Evolutionary conservation across 2,797 vertebrate genomes (phyloP).

Genomic region (Spizella passerina): DNA sequence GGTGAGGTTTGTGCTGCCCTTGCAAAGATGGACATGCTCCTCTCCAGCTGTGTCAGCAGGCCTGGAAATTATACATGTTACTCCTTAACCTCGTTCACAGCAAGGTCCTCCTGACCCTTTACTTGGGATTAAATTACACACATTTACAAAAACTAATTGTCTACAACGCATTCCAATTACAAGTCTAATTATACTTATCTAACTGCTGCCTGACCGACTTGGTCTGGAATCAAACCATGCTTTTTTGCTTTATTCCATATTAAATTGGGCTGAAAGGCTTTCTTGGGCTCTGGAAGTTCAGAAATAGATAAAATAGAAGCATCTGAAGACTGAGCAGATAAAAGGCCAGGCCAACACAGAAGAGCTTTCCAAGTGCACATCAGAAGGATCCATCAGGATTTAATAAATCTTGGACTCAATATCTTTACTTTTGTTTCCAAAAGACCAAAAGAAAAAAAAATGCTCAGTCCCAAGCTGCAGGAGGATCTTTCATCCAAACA

Average conservation of each 20-base stretch:
- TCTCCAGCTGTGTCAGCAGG: not conserved
- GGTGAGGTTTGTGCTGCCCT: not conserved
- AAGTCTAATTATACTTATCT: constrained; percentile 17
- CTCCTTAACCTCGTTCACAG: not conserved
- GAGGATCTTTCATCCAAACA: not conserved
- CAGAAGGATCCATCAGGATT: not conserved
- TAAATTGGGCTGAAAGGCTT: not conserved
- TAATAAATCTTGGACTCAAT: not conserved
- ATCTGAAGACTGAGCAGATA: not conserved
- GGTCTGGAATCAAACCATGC: not conserved
- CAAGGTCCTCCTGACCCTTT: not conserved
- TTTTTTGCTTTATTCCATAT: not conserved
- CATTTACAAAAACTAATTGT: constrained; percentile 10
- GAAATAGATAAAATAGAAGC: not conserved
- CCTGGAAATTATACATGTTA: not conserved
- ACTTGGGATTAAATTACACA: not conserved
- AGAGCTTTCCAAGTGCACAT: not conserved
- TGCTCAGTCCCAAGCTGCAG: not conserved
- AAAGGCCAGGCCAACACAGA: not conserved
- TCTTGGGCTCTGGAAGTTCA: not conserved
- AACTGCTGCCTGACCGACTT: not conserved
- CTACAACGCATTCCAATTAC: not conserved
- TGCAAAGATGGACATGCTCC: not conserved
- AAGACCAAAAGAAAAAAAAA: not conserved
- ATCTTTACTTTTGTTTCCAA: not conserved